phyloP scores from a whole-genome alignment of 2,888 invertebrate genomes.

The Morpho achilles region DNA sequence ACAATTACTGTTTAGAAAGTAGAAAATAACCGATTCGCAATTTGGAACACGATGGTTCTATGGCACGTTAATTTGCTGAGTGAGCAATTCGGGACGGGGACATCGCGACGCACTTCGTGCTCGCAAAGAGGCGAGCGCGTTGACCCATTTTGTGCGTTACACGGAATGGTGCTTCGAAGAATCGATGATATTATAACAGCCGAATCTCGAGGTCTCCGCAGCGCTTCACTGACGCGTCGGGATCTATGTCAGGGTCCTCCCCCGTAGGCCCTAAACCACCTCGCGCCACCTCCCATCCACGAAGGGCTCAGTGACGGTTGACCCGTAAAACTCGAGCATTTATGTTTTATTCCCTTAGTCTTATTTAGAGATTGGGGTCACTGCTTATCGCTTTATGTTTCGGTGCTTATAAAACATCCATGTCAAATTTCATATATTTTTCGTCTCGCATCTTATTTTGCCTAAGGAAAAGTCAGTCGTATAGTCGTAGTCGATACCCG shows the following conservation, averaged over 20 bases:
- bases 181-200: conserved; percentile 69
- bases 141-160: conserved; percentile 74
- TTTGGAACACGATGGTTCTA: conserved; percentile 9
- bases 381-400: conserved; percentile 34
- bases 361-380: conserved; percentile 56
- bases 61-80: conserved; percentile 56
- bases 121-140: conserved; percentile 52
- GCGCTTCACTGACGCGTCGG: conserved; percentile 67
- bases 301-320: conserved; percentile 52
- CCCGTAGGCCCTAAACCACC: conserved; percentile 62
- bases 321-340: conserved; percentile 70
- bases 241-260: conserved; percentile 77
- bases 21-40: conserved; percentile 7
- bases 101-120: conserved; percentile 53
- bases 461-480: no score
- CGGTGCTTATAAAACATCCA: conserved; percentile 9
- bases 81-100: conserved; percentile 68
- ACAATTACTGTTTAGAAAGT: conserved; percentile 31
- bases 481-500: no score
- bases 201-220: conserved; percentile 68
- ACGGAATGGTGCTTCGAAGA: conserved; percentile 59
- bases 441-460: not conserved
- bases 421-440: not conserved
- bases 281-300: conserved; percentile 44
- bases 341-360: conserved; percentile 56